These are phyloP conservation scores for Orientallactaga sibirica DNA, from an alignment of 2,797 vertebrate genomes.

Conservation along the genomic window DNA sequence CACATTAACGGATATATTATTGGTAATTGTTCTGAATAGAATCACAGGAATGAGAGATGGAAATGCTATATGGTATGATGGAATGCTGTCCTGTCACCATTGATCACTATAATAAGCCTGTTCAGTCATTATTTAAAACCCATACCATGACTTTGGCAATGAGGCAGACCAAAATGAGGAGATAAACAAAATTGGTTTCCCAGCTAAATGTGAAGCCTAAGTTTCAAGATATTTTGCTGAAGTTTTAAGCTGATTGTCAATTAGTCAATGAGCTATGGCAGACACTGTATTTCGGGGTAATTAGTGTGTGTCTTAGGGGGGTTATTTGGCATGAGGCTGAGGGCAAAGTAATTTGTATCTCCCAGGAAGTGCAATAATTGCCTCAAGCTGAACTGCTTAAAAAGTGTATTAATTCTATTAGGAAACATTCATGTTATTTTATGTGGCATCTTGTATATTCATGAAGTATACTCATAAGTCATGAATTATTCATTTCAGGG, in stretches of 20 bases:
- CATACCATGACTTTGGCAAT: conserved; percentile 61
- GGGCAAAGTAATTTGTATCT: conserved; percentile 80
- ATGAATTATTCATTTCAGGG: conserved; percentile 74
- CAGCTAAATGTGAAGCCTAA: conserved; percentile 67
- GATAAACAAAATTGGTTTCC: conserved; percentile 80
- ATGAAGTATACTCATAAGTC: conserved; percentile 74
- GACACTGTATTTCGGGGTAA: conserved; percentile 74
- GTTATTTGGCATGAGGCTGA: conserved; percentile 83
- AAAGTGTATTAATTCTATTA: conserved; percentile 77
- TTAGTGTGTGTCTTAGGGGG: conserved; percentile 73
- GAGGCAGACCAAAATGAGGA: conserved; percentile 68
- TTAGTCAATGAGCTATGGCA: conserved; percentile 84
- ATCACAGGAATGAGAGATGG: conserved; percentile 76
- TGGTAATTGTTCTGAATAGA: conserved; percentile 83
- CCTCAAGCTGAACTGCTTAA: conserved; percentile 69
- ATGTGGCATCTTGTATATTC: conserved; percentile 78
- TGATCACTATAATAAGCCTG: conserved; percentile 68
- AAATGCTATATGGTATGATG: conserved; percentile 29
- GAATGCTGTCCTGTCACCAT: conserved; percentile 43
- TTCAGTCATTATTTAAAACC: conserved; percentile 68
- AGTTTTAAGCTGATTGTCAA: conserved; percentile 75
- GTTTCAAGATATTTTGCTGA: conserved; percentile 82
- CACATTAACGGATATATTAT: conserved; percentile 74
- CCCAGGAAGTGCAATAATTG: conserved; percentile 72
- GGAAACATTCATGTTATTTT: conserved; percentile 82